Percentiles rank a stretch among this genome's conserved stretches.
These are phyloP conservation scores for Ectobius pallidus DNA, from an alignment of 2,888 invertebrate species.

Conservation along the genomic window DNA sequence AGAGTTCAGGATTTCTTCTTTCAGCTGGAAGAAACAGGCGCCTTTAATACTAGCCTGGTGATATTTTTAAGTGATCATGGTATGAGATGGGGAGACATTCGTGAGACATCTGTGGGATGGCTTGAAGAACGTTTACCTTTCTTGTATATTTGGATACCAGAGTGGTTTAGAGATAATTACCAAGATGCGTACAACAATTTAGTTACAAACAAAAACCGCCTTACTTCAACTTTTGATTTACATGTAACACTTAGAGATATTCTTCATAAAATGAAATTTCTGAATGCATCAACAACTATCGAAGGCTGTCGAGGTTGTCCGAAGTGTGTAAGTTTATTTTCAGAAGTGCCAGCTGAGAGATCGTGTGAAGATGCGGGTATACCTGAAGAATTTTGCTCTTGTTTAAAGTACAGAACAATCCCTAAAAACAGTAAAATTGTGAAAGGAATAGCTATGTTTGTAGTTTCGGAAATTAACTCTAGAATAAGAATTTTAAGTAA, in stretches of 20 bases:
- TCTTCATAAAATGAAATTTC: background rate
- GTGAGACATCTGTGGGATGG: slow-evolving; percentile 47
- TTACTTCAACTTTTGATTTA: slow-evolving; percentile 47
- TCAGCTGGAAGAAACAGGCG: slow-evolving; percentile 29
- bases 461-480: background rate
- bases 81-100: slow-evolving; percentile 46
- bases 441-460: background rate
- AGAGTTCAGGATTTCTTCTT: slow-evolving; percentile 32
- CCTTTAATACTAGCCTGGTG: slow-evolving; percentile 44
- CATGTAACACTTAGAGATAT: slow-evolving; percentile 43
- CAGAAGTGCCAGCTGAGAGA: slow-evolving; percentile 17
- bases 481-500: background rate
- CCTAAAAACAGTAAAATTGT: background rate
- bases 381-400: slow-evolving; percentile 33
- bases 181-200: slow-evolving; percentile 44
- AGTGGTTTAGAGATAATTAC: slow-evolving; percentile 38
- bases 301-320: background rate
- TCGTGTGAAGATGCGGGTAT: slow-evolving; percentile 38
- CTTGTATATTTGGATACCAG: slow-evolving; percentile 46
- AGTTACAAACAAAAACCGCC: slow-evolving; percentile 42
- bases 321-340: slow-evolving; percentile 34
- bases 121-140: slow-evolving; percentile 48
- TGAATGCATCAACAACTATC: too few relatives aligned
- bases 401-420: slow-evolving; percentile 8
- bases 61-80: slow-evolving; percentile 46